phyloP scores from a whole-genome alignment of 2,888 invertebrate species.

The Plusia festucae region DNA sequence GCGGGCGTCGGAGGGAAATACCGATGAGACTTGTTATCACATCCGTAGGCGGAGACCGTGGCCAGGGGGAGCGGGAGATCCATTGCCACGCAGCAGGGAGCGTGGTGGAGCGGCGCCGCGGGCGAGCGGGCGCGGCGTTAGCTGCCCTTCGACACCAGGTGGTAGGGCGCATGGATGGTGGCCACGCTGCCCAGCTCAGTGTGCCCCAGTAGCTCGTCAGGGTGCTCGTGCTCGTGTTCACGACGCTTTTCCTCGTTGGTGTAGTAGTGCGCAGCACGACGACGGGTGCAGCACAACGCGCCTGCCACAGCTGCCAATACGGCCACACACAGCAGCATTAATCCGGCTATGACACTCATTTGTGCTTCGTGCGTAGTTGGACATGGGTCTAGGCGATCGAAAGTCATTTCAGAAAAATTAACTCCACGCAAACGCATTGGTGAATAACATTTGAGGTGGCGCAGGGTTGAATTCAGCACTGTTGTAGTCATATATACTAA shows the following conservation, averaged over 20 bases:
- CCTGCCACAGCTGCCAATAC: constrained; percentile 88
- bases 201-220: constrained; percentile 77
- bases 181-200: constrained; percentile 79
- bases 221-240: constrained; percentile 80
- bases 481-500: constrained; percentile 89
- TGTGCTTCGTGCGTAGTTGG: constrained; percentile 87
- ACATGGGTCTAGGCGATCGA: constrained; percentile 79
- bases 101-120: constrained; percentile 46
- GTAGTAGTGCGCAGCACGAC: constrained; percentile 93
- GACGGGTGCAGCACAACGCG: constrained; percentile 91
- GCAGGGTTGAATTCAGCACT: constrained; percentile 84
- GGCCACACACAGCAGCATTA: constrained; percentile 79
- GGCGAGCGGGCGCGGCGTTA: constrained; percentile 76
- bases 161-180: constrained; percentile 82
- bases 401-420: constrained; percentile 71
- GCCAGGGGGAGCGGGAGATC: constrained; percentile 57
- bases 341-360: constrained; percentile 89
- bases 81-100: constrained; percentile 56
- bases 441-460: constrained; percentile 89
- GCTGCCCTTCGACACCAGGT: constrained; percentile 76
- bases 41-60: constrained; percentile 51
- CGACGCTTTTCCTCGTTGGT: constrained; percentile 93
- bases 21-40: constrained; percentile 64
- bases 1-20: constrained; percentile 66
- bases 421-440: constrained; percentile 88